Percentiles rank a stretch among this genome's conserved stretches.
Conservation (phyloP, 2,797 vertebrate species). For the Cirrhinus mrigala region DNA sequence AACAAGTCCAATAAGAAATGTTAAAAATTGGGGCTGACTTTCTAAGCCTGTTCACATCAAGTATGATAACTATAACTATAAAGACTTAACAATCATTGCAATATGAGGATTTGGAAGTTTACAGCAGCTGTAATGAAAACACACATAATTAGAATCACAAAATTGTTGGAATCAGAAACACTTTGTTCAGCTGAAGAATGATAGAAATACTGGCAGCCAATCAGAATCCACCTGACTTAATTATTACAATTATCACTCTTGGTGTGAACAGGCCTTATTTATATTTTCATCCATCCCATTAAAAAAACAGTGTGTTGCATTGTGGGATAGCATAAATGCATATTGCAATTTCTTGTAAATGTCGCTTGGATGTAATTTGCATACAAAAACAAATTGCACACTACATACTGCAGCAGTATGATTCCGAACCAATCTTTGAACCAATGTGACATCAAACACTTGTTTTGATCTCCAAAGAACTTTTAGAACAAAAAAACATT, state of each 20-base stretch:
- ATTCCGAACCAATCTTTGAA: constrained; percentile 10
- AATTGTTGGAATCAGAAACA: no score
- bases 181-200: background rate
- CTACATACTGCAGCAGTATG: background rate
- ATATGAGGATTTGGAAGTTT: background rate
- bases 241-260: background rate
- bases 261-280: background rate
- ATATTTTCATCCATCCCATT: background rate
- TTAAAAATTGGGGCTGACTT: background rate
- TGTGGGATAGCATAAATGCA: background rate
- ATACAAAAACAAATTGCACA: background rate
- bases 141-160: background rate
- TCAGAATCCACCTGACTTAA: background rate
- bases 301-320: background rate
- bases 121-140: background rate
- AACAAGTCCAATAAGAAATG: background rate
- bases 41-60: background rate
- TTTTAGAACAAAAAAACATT: background rate
- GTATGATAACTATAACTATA: background rate
- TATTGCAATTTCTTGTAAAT: background rate
- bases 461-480: background rate
- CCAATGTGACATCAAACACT: background rate
- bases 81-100: background rate
- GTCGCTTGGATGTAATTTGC: background rate
- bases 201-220: background rate